A percentile compares a stretch with the other conserved stretches of the same genome.
phyloP scores from a whole-genome alignment of 2,888 invertebrate species.

The Cheilosia urbana region DNA sequence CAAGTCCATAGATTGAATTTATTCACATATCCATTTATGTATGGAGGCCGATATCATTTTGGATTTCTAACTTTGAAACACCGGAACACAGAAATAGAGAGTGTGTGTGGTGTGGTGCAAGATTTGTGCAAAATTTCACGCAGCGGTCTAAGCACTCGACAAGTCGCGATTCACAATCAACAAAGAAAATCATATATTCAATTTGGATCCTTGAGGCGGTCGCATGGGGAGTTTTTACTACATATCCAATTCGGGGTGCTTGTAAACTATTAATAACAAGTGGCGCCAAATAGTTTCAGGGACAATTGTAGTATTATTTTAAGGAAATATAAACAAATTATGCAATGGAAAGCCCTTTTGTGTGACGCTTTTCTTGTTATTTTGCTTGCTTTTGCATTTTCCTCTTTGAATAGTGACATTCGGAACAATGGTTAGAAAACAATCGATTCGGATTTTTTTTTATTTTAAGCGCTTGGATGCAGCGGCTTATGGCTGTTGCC shows the following conservation, averaged over 20 bases:
- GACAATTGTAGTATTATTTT: slow-evolving; percentile 60
- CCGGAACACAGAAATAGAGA: too few relatives aligned
- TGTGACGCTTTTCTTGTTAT: slow-evolving; percentile 76
- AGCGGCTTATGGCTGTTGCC: slow-evolving; percentile 8
- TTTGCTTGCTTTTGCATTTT: slow-evolving; percentile 83
- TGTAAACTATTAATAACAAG: slow-evolving; percentile 1
- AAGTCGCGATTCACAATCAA: slow-evolving; percentile 23
- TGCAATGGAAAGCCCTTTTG: slow-evolving; percentile 76
- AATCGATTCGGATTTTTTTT: slow-evolving; percentile 57
- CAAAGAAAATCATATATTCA: slow-evolving; percentile 22
- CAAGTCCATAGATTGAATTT: not conserved
- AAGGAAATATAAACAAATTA: slow-evolving; percentile 77
- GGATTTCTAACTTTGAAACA: too few relatives aligned
- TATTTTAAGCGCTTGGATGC: slow-evolving; percentile 8
- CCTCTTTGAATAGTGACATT: slow-evolving; percentile 81
- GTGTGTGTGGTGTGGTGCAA: not conserved
- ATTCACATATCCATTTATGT: not conserved
- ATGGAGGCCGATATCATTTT: not conserved
- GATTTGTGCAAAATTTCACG: slow-evolving; percentile 19
- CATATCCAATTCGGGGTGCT: slow-evolving; percentile 28
- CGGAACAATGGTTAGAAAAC: slow-evolving; percentile 72
- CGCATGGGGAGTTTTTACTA: slow-evolving; percentile 22
- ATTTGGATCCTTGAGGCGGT: slow-evolving; percentile 7
- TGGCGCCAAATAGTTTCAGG: slow-evolving; percentile 42
- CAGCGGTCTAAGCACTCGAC: slow-evolving; percentile 11